Base-by-base conservation (phyloP, 2,888 invertebrate genomes). In the Chloroclysta siterata region DNA sequence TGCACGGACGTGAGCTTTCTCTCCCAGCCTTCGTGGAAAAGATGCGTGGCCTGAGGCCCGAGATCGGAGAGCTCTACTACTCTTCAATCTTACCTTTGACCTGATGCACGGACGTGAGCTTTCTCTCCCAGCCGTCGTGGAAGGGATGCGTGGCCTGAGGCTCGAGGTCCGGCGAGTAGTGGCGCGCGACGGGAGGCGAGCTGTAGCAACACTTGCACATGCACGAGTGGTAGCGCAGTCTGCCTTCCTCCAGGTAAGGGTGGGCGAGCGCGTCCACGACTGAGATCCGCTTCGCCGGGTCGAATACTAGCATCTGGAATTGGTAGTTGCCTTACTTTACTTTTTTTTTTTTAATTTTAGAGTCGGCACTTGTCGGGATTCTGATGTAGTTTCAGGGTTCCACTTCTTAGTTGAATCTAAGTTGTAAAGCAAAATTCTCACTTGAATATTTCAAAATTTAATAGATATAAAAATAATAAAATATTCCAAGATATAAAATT, bases 141-240 rank as follows among this genome's bases (percentile, higher is more conserved):
- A 99, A 99, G 63, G 97, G 95, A 85, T 96, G 96, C 66, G 96
- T 95, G 70, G 99, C 98, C 72, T 96, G 95, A 36, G 98, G 98
- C 91, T 99, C 99, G 77, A 98, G 97, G 89, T 99, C 98, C 46
- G 95, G 94, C 64, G 96, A 96, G 93, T 98, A 99, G 89, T 98
- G 98, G 63, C 98, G 94, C 5, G 92, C 90, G 71, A 92, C 89
- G 33, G 89, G 88, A 61, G 91, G 91, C 57, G 88, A 85, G 75
- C 84, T 85, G 89, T 97, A 98, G 93, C 99, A 99, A 84, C 99
- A 99, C 86, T 97, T 97, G 94, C 99, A 99, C 99, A 99, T 99
- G 91, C 99, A 99, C 70, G 99, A 99, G 94, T 99, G 99, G 94
- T 99, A 99, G 81, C 99, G 96, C 81, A 99, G 95, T 72, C 99